phyloP scores from a whole-genome alignment of 1,140 invertebrate genomes.

The Drosophila tropicalis region DNA sequence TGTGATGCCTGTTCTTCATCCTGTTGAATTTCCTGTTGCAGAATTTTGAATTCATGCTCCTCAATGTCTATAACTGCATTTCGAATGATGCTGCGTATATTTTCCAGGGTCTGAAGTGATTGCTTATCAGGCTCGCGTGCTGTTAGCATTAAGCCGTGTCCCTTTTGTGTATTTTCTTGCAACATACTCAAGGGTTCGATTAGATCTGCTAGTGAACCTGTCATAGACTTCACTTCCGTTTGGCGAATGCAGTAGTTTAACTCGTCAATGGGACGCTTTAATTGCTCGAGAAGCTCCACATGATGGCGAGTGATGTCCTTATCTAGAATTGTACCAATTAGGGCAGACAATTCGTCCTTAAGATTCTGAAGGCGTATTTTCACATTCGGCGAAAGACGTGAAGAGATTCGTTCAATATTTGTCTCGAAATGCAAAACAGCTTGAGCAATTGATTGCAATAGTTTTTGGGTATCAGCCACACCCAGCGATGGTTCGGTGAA shows the following conservation, averaged over 20 bases:
- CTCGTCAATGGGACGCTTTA: conserved; percentile 78
- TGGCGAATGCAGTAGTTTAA: conserved; percentile 81
- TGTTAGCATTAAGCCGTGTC: conserved; percentile 58
- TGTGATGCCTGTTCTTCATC: conserved; percentile 65
- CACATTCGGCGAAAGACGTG: conserved; percentile 54
- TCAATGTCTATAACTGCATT: conserved; percentile 77
- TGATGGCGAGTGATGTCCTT: conserved; percentile 72
- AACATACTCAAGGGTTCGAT: conserved; percentile 78
- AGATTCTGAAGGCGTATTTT: conserved; percentile 60
- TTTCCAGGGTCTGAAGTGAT: conserved; percentile 55
- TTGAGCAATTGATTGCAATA: conserved; percentile 78
- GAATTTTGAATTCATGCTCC: conserved; percentile 71
- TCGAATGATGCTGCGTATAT: conserved; percentile 69
- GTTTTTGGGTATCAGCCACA: conserved; percentile 73
- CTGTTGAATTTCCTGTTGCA: conserved; percentile 73
- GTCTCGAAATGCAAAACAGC: conserved; percentile 78
- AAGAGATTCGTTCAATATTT: conserved; percentile 71
- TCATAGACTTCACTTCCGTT: conserved; percentile 75
- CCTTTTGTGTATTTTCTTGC: conserved; percentile 66
- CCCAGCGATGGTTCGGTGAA: conserved; percentile 58
- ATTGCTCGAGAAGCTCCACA: conserved; percentile 64
- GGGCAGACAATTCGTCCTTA: conserved; percentile 71
- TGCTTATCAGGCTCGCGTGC: conserved; percentile 56
- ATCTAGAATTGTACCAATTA: conserved; percentile 76
- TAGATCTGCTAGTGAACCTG: conserved; percentile 75